Conservation (phyloP, 2,113 vertebrate species). For the Acrocephalus arundinaceus region DNA sequence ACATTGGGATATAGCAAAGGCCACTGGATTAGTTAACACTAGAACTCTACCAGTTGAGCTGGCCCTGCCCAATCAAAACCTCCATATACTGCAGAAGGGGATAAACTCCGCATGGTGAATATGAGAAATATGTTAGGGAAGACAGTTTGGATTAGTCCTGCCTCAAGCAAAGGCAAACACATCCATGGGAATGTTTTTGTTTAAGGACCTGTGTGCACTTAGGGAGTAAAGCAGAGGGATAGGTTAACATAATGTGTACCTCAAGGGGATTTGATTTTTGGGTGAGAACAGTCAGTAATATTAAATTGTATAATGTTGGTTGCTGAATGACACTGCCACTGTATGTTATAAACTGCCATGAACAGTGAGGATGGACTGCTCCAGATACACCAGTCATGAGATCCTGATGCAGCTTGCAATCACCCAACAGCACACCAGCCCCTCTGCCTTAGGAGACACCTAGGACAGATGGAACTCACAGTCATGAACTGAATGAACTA, state of each 20-base stretch:
- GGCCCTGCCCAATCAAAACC: neutral
- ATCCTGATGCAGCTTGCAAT: too few relatives aligned
- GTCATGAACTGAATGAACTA: too few relatives aligned
- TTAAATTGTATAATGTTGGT: too few relatives aligned
- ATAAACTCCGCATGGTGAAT: neutral
- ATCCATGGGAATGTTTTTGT: neutral
- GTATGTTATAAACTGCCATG: too few relatives aligned
- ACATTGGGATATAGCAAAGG: fast-evolving
- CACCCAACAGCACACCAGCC: too few relatives aligned
- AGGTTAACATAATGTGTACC: fast-evolving
- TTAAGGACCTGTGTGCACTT: neutral
- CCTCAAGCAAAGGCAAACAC: neutral
- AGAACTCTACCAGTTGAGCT: neutral
- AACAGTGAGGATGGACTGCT: too few relatives aligned
- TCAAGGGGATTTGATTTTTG: neutral
- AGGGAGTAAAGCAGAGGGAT: neutral
- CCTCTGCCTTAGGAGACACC: too few relatives aligned
- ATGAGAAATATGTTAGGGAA: neutral
- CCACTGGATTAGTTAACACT: neutral
- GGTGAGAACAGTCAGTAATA: neutral
- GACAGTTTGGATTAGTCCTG: neutral
- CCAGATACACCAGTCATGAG: too few relatives aligned
- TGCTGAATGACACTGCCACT: too few relatives aligned
- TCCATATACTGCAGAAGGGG: neutral
- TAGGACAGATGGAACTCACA: too few relatives aligned